Conservation (phyloP, 2,888 invertebrate genomes). For the Andricus curvator region DNA sequence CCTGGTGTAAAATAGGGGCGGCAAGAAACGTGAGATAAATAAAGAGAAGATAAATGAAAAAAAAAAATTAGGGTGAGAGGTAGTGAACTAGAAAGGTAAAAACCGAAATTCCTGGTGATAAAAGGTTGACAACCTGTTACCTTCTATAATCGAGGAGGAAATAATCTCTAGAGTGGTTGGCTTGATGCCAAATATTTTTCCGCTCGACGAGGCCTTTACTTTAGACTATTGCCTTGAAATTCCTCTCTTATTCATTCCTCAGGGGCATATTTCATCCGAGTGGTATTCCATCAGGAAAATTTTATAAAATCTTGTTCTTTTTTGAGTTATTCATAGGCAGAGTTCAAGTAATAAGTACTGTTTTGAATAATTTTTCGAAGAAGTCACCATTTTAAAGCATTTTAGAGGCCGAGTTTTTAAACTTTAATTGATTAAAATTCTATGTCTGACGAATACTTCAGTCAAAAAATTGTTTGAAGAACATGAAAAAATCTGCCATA, state of each 20-base stretch:
- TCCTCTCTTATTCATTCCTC: conserved; percentile 18
- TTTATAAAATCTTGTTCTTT: too few relatives aligned
- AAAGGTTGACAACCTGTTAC: conserved; percentile 59
- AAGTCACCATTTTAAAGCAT: too few relatives aligned
- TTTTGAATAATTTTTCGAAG: too few relatives aligned
- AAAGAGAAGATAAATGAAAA: not conserved
- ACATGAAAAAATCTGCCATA: too few relatives aligned
- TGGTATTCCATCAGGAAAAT: not conserved
- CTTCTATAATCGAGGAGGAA: conserved; percentile 49
- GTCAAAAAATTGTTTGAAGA: too few relatives aligned
- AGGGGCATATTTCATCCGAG: not conserved
- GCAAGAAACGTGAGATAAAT: conserved; percentile 29
- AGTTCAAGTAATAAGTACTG: too few relatives aligned
- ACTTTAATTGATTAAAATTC: too few relatives aligned
- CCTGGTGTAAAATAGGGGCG: conserved; percentile 20
- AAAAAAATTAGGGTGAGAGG: conserved; percentile 36
- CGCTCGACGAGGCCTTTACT: conserved; percentile 19
- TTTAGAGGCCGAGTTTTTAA: too few relatives aligned
- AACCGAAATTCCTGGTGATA: conserved; percentile 46
- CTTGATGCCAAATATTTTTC: conserved; percentile 53
- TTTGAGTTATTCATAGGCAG: too few relatives aligned
- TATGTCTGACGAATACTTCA: too few relatives aligned
- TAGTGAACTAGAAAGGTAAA: not conserved
- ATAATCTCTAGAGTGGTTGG: conserved; percentile 51
- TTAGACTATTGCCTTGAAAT: conserved; percentile 21